phyloP scores from a whole-genome alignment of 2,113 vertebrate genomes.

The Typhlomys cinereus region DNA sequence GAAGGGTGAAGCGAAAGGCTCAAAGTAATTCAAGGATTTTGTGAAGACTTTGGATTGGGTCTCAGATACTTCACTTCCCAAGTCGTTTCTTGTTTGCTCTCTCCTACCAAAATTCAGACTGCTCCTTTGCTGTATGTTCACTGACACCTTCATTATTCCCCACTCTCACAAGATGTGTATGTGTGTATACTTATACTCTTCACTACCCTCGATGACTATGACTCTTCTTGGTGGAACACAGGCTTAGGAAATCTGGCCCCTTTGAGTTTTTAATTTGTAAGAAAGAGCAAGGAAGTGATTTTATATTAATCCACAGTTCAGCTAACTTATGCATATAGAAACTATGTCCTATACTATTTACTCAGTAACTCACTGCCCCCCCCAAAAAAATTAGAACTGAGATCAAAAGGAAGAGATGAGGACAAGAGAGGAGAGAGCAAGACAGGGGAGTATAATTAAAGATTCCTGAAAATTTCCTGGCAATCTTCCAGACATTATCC shows the following conservation, averaged over 20 bases:
- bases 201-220: background rate
- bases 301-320: slow-evolving; percentile 43
- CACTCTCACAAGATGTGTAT: background rate
- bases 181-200: background rate
- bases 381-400: background rate
- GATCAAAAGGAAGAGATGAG: background rate
- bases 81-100: background rate
- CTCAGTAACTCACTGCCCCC: slow-evolving; percentile 20
- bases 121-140: background rate
- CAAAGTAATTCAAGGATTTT: background rate
- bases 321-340: slow-evolving; percentile 48
- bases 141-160: background rate
- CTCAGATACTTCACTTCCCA: background rate
- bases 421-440: slow-evolving; percentile 1
- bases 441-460: background rate
- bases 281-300: background rate
- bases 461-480: slow-evolving; percentile 41
- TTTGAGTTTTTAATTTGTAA: background rate
- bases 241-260: background rate
- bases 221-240: background rate
- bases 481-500: background rate
- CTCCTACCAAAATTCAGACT: background rate
- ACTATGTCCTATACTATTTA: slow-evolving; percentile 26
- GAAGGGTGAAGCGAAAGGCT: slow-evolving; percentile 21
- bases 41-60: background rate